Base-by-base conservation (phyloP, 2,113 vertebrate genomes). In the Urocolius indicus region DNA sequence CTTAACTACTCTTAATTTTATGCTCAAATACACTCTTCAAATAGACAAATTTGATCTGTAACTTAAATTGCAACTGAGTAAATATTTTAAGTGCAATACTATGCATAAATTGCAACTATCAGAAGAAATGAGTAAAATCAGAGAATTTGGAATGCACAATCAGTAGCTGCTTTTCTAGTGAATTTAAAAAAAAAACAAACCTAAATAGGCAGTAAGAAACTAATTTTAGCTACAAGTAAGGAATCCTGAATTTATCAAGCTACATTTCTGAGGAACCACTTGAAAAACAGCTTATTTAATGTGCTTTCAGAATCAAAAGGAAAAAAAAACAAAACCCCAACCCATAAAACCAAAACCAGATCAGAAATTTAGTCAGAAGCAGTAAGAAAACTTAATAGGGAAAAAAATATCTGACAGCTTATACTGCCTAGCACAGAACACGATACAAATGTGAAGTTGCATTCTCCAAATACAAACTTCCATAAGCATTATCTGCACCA, bases 51-150 rank as follows among this genome's bases (percentile, higher is more conserved):
- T 11, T 36, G 65, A 86, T 43, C 46, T 30, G 79, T 48, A 90
- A 86, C 79, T 86, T 51, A 83, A 94, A 94, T 65, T 88, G 79
- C 48, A 84, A 85, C 80, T 32, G 32, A 87, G 55, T 41, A 48
- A 48, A 48, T 48, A 48, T 76, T 89, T 87, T 77, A 92, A 93
- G 73, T 18, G 38, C 43, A 80, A 77, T 94, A 77, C 57, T 71
- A 26, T 27, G 65, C 59, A 52, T 29, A 61, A 91, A 62, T 73
- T 43, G 29, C 66, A 91, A 83, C 62, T 69, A 72, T 9, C 58
- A 77, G 74, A 90, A 94, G 51, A 90, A 88, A 94, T 2, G 30
- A 78, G 55, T 57, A 67, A 52, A 77, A 78, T 67, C 9, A 95
- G 43, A 89, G 54, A 62, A 88, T 81, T 29, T 10, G 34, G 22